Percentiles rank a stretch among this genome's conserved stretches.
These are phyloP conservation scores for Syrrhaptes paradoxus DNA, from an alignment of 2,113 vertebrate species.

Conservation along the genomic window DNA sequence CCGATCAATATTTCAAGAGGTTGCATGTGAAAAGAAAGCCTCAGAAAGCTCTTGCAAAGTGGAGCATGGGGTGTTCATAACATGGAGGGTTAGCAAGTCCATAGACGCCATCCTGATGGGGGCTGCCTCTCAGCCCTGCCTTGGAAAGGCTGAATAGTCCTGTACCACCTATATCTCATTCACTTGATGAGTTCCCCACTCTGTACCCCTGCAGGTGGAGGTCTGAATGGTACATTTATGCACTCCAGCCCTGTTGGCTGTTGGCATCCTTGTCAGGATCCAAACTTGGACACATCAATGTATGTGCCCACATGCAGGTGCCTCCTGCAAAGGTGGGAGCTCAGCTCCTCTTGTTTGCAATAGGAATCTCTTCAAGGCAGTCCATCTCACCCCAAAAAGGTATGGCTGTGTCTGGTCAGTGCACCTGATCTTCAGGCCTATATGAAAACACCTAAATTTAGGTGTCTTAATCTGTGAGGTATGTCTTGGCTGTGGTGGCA, in stretches of 20 bases:
- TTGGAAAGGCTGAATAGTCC: neutral
- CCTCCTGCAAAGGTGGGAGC: neutral
- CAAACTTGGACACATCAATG: neutral
- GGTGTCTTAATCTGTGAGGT: neutral
- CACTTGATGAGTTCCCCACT: neutral
- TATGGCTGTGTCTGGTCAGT: neutral
- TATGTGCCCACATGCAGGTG: neutral
- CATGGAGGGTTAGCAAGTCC: neutral
- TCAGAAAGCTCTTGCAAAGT: neutral
- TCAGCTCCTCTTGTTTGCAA: neutral
- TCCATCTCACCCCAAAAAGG: neutral
- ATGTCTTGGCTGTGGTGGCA: neutral
- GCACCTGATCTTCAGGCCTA: neutral
- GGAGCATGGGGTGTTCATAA: neutral
- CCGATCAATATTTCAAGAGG: neutral
- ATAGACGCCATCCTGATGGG: neutral
- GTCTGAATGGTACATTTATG: neutral
- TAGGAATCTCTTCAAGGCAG: neutral
- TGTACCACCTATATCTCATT: fast-evolving
- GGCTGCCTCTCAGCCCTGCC: neutral
- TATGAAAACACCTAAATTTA: neutral
- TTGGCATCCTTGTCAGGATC: neutral
- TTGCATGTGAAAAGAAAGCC: neutral
- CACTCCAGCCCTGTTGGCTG: neutral
- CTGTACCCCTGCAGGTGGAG: neutral